phyloP scores from a whole-genome alignment of 2,113 vertebrate species.

The Myotis davidii region DNA sequence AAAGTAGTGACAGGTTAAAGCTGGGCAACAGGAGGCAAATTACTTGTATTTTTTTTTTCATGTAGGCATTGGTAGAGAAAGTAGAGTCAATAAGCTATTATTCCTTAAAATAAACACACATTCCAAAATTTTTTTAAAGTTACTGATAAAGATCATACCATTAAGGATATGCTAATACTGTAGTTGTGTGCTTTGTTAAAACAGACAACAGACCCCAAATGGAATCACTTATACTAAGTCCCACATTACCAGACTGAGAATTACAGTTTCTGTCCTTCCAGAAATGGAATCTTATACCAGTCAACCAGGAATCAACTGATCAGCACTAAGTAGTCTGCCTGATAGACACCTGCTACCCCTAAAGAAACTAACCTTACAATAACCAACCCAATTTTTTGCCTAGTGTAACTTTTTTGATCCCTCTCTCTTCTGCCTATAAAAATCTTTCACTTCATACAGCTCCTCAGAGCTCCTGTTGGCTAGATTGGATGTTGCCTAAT shows the following conservation, averaged over 20 bases:
- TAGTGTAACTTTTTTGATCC: not conserved
- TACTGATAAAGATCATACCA: not conserved
- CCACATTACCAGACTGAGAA: not conserved
- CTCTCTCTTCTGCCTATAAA: not conserved
- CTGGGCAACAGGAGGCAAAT: not conserved
- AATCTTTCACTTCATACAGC: not conserved
- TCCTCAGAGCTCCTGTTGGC: not conserved
- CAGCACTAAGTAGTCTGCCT: not conserved
- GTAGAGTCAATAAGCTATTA: not conserved
- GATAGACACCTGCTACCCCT: not conserved
- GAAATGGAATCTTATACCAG: not conserved
- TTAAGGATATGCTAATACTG: not conserved
- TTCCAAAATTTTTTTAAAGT: not conserved
- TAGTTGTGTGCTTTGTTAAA: not conserved
- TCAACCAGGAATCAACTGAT: not conserved
- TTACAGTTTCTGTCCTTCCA: not conserved
- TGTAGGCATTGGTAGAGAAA: not conserved
- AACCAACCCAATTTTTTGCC: not conserved
- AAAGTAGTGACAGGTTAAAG: constrained; percentile 6
- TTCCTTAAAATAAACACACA: not conserved
- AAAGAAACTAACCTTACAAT: not conserved
- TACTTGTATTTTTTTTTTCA: not conserved
- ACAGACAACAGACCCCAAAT: not conserved
- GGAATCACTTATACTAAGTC: not conserved
- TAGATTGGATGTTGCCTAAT: not conserved